These are phyloP conservation scores for Magallana gigas DNA, from an alignment of 1,140 invertebrate species.

Conservation along the genomic window DNA sequence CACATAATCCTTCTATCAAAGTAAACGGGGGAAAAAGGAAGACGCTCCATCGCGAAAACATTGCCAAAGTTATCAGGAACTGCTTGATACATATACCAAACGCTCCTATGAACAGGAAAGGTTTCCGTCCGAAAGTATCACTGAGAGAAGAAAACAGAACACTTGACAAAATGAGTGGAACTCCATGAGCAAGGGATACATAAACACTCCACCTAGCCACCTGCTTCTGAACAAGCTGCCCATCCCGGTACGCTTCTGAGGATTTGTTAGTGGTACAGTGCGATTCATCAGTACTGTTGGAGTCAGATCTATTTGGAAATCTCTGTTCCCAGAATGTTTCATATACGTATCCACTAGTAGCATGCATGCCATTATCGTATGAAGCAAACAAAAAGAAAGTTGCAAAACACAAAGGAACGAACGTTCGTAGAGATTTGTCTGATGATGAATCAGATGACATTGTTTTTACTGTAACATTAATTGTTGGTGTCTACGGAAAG, in stretches of 20 bases:
- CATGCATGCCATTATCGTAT: not conserved
- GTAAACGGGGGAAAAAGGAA: not conserved
- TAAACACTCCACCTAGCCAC: conserved; percentile 17
- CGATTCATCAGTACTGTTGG: not conserved
- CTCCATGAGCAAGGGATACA: conserved; percentile 41
- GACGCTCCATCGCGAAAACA: not conserved
- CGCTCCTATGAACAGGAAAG: not conserved
- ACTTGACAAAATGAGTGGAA: conserved; percentile 30
- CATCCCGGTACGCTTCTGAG: not conserved
- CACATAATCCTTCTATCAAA: not conserved
- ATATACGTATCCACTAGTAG: not conserved
- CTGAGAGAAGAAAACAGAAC: not conserved
- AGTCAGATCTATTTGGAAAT: not conserved
- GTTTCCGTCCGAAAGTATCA: not conserved
- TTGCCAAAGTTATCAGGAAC: not conserved
- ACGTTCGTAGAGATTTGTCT: not conserved
- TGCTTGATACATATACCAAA: conserved; percentile 10
- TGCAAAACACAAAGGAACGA: not conserved
- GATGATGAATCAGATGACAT: too few relatives aligned
- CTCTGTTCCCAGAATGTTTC: not conserved
- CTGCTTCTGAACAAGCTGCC: conserved; percentile 30
- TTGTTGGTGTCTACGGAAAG: too few relatives aligned
- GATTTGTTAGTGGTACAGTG: not conserved
- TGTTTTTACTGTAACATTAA: too few relatives aligned
- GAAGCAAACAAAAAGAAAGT: conserved; percentile 33